phyloP scores from a whole-genome alignment of 2,113 vertebrate genomes.

The Strix aluco region DNA sequence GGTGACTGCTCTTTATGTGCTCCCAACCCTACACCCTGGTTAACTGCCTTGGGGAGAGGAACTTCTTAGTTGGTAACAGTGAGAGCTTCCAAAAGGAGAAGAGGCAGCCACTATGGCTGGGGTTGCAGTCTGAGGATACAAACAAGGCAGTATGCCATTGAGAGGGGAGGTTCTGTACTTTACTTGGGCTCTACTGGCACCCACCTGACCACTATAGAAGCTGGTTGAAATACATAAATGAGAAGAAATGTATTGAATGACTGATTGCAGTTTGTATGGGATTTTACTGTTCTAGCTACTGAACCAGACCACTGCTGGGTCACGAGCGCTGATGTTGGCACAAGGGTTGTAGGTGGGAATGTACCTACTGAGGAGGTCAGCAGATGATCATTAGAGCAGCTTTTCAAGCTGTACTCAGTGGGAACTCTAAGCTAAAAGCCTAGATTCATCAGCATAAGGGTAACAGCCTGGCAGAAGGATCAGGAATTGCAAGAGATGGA shows the following conservation, averaged over 20 bases:
- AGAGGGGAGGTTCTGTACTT: background rate
- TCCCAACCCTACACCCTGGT: background rate
- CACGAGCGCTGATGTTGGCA: background rate
- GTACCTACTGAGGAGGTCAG: background rate
- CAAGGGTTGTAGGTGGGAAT: background rate
- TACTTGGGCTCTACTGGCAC: background rate
- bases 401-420: background rate
- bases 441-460: background rate
- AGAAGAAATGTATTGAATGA: background rate
- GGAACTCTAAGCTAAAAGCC: background rate
- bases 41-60: background rate
- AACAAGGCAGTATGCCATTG: background rate
- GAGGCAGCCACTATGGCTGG: background rate
- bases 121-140: background rate
- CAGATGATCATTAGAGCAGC: background rate
- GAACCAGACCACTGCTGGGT: background rate
- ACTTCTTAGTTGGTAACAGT: background rate
- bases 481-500: background rate
- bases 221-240: background rate
- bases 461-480: background rate
- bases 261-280: background rate
- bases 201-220: background rate
- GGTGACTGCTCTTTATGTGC: background rate
- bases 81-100: background rate
- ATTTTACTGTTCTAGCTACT: background rate